These are phyloP conservation scores for Babylonia areolata DNA, from an alignment of 1,140 invertebrate genomes.

Conservation along the genomic window DNA sequence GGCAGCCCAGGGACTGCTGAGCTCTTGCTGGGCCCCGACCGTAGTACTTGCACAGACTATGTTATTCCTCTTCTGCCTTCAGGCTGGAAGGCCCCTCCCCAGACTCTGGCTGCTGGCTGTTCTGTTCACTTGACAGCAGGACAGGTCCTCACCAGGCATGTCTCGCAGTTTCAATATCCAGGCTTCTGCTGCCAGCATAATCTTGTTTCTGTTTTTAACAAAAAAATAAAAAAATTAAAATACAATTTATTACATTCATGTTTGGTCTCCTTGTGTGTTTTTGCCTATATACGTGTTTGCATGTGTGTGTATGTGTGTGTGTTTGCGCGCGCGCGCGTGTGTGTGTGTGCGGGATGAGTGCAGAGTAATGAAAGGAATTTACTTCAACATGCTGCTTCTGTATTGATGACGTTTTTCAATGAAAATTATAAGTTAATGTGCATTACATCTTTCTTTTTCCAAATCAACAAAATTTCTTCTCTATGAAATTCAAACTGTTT, in stretches of 20 bases:
- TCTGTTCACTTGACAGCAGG: neutral
- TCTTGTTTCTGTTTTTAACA: constrained; percentile 38
- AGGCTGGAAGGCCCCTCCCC: neutral
- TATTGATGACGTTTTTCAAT: too few species aligned
- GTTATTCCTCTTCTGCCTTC: neutral
- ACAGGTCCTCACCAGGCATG: neutral
- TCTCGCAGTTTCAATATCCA: constrained; percentile 28
- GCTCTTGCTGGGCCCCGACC: neutral
- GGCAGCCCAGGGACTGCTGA: neutral
- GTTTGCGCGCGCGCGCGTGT: constrained; percentile 8
- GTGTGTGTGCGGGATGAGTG: neutral
- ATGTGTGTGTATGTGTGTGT: neutral
- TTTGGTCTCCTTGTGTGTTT: neutral
- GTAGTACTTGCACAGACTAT: constrained; percentile 7
- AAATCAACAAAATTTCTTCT: too few species aligned
- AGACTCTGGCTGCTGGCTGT: neutral
- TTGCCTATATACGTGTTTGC: neutral
- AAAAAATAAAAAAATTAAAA: constrained; percentile 38
- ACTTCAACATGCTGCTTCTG: too few species aligned
- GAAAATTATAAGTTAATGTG: too few species aligned
- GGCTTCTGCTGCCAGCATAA: constrained; percentile 39
- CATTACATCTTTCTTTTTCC: too few species aligned
- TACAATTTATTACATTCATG: constrained; percentile 20
- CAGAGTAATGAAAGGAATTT: too few species aligned
- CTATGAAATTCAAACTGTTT: too few species aligned